These are phyloP conservation scores for Clanis bilineata DNA, from an alignment of 2,888 invertebrate genomes.

Conservation along the genomic window DNA sequence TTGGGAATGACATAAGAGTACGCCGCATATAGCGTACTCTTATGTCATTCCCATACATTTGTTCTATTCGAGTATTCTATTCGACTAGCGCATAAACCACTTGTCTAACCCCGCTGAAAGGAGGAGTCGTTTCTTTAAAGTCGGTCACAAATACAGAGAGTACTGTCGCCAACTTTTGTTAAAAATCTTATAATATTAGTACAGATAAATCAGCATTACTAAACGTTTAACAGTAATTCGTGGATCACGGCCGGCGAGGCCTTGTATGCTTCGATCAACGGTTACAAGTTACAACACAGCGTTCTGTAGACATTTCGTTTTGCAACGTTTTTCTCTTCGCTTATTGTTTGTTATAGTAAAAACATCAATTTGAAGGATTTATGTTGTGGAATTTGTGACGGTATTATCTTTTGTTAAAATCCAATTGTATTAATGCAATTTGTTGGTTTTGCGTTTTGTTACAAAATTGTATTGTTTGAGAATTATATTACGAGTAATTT, in stretches of 20 bases:
- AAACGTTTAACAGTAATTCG: not conserved
- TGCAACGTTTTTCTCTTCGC: conserved; percentile 1
- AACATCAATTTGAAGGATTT: not conserved
- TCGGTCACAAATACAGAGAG: no score
- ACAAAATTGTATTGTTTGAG: no score
- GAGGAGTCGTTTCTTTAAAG: no score
- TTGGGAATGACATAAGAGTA: no score
- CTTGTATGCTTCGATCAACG: conserved; percentile 2
- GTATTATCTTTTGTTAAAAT: not conserved
- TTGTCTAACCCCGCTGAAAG: no score
- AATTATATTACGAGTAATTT: not conserved
- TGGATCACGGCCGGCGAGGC: not conserved
- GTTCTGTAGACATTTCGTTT: not conserved
- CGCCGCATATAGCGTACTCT: no score
- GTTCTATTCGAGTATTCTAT: no score
- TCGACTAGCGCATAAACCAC: no score
- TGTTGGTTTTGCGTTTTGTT: no score
- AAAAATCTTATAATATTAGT: no score
- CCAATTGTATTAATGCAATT: not conserved
- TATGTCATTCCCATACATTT: no score
- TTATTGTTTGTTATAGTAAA: not conserved
- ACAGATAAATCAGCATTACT: not conserved
- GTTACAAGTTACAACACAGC: not conserved
- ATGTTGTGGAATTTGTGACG: not conserved
- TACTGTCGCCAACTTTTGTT: no score